Evolutionary conservation across 2,888 invertebrate species (phyloP).

Genomic region (Acanthosoma haemorrhoidale): DNA sequence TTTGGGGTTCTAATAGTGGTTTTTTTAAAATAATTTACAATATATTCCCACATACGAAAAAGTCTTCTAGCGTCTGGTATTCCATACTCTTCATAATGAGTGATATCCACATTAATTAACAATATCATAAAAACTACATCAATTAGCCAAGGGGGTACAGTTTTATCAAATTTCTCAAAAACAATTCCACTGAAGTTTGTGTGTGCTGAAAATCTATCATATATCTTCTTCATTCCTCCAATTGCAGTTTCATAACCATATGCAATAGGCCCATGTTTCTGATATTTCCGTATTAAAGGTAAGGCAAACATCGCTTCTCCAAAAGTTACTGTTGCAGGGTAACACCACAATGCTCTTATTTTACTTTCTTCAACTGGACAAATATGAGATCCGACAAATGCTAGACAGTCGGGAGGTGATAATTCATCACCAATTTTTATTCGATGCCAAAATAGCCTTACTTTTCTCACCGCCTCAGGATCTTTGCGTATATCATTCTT

Average conservation of each 20-base stretch:
- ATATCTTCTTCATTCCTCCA: neutral
- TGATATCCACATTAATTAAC: neutral
- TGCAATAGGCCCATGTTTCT: neutral
- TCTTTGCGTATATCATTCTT: neutral
- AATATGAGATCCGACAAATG: neutral
- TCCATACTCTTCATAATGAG: too few relatives aligned
- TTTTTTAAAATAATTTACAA: neutral
- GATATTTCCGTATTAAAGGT: too few relatives aligned
- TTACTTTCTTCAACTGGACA: too few relatives aligned
- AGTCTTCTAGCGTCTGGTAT: neutral
- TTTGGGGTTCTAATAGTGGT: neutral
- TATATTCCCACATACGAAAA: neutral
- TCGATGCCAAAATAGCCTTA: neutral
- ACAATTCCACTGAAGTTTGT: neutral
- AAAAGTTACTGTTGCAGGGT: too few relatives aligned
- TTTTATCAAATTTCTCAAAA: neutral
- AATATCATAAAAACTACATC: neutral
- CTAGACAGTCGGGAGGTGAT: neutral
- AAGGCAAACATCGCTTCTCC: too few relatives aligned
- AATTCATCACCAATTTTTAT: neutral
- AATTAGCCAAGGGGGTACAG: neutral
- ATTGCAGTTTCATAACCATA: neutral
- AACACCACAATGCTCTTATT: too few relatives aligned
- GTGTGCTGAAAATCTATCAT: neutral
- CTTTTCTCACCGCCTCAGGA: neutral